These are phyloP conservation scores for Plutella xylostella DNA, from an alignment of 2,888 invertebrate species.

Conservation along the genomic window DNA sequence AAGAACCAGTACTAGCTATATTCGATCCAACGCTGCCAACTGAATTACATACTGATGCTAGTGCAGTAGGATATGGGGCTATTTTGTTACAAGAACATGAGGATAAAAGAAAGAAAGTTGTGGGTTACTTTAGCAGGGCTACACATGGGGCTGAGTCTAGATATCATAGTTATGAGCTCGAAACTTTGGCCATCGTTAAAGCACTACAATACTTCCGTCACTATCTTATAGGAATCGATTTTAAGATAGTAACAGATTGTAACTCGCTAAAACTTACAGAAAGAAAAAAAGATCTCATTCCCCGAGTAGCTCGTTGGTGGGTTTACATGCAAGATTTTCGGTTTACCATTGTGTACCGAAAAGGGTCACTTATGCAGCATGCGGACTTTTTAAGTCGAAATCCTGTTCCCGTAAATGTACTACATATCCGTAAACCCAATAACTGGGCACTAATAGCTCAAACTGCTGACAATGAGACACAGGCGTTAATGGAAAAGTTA, in stretches of 20 bases:
- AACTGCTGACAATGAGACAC: not conserved
- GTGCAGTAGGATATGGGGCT: constrained; percentile 10
- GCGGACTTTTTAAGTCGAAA: constrained; percentile 26
- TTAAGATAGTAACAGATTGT: constrained; percentile 27
- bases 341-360: constrained; percentile 17
- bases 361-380: constrained; percentile 20
- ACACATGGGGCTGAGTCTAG: not conserved
- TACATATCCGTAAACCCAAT: not conserved
- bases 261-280: constrained; percentile 24
- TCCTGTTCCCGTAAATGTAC: constrained; percentile 11
- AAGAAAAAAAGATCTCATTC: constrained; percentile 24
- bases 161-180: constrained; percentile 20
- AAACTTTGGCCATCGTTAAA: constrained; percentile 17
- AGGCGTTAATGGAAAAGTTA: no score
- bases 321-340: constrained; percentile 22
- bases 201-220: constrained; percentile 12
- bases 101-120: not conserved
- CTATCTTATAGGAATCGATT: constrained; percentile 15
- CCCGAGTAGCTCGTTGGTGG: constrained; percentile 28
- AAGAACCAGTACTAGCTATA: not conserved
- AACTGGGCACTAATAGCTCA: constrained; percentile 2
- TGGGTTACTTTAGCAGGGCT: not conserved
- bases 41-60: constrained; percentile 9
- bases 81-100: constrained; percentile 19
- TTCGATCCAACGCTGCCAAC: constrained; percentile 4